These are phyloP conservation scores for Acrobasis consociella DNA, from an alignment of 2,888 invertebrate species.

Conservation along the genomic window DNA sequence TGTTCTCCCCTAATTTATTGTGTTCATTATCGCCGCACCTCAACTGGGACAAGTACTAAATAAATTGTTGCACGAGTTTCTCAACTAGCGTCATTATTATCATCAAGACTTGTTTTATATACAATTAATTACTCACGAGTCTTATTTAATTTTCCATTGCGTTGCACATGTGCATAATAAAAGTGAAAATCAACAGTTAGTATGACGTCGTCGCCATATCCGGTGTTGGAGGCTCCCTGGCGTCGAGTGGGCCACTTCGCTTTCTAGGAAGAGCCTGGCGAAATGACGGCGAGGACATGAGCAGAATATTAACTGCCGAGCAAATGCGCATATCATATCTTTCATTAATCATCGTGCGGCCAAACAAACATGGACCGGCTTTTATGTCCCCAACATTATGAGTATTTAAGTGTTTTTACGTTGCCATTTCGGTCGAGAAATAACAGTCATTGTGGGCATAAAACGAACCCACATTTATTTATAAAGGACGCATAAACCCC, in stretches of 20 bases:
- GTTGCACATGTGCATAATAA: conserved; percentile 51
- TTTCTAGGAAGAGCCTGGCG: conserved; percentile 73
- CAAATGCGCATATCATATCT: conserved; percentile 49
- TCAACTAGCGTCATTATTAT: conserved; percentile 13
- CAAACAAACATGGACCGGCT: conserved; percentile 25
- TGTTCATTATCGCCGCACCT: conserved; percentile 42
- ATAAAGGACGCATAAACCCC: conserved; percentile 44
- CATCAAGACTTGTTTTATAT: conserved; percentile 29
- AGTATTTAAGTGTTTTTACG: conserved; percentile 30
- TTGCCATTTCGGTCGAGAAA: conserved; percentile 35
- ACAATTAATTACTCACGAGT: conserved; percentile 19
- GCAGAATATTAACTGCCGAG: conserved; percentile 60
- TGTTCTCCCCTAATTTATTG: conserved; percentile 44
- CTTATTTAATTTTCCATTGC: conserved; percentile 36
- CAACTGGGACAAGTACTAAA: conserved; percentile 36
- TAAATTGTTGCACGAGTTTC: conserved; percentile 24
- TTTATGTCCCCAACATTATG: conserved; percentile 14
- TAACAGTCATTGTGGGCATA: conserved; percentile 42
- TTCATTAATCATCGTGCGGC: conserved; percentile 49
- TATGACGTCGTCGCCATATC: conserved; percentile 57
- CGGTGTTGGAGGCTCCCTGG: conserved; percentile 53
- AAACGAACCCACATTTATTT: conserved; percentile 46
- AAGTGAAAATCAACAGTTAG: conserved; percentile 72
- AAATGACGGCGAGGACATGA: conserved; percentile 57
- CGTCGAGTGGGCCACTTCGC: conserved; percentile 66